These are phyloP conservation scores for Halisarca cf. caerulea DNA, from an alignment of 37 sponge, comb jelly and placozoan species.

Conservation along the genomic window DNA sequence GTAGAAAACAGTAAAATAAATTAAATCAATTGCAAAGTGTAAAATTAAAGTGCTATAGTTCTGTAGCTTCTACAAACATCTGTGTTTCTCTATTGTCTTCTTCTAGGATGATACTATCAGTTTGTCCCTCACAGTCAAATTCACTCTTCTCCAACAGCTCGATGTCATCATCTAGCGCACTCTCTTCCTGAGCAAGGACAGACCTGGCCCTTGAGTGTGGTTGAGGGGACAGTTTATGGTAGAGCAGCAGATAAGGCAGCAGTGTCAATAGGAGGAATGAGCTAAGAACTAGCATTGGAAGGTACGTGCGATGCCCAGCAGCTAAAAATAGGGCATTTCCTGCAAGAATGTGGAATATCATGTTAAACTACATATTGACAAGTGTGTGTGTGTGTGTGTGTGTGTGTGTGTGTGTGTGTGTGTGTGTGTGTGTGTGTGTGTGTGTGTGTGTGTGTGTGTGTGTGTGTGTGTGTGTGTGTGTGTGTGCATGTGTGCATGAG, in stretches of 20 bases:
- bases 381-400: too few relatives aligned
- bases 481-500: background rate
- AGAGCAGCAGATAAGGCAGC: slow-evolving; percentile 16
- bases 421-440: too few relatives aligned
- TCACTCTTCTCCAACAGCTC: background rate
- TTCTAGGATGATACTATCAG: too few relatives aligned
- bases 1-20: background rate
- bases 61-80: background rate
- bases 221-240: slow-evolving; percentile 12
- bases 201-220: background rate
- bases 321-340: slow-evolving; percentile 39
- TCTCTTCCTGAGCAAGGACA: background rate
- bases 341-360: background rate
- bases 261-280: background rate
- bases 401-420: too few relatives aligned
- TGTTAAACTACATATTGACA: background rate
- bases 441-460: too few relatives aligned
- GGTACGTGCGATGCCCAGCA: slow-evolving; percentile 20
- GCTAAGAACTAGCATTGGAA: slow-evolving; percentile 9
- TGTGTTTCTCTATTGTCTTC: too few relatives aligned
- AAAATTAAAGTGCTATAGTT: background rate
- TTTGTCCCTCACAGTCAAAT: too few relatives aligned
- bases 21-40: background rate
- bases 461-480: too few relatives aligned
- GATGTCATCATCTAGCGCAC: background rate